A percentile compares a stretch with the other conserved stretches of the same genome.
Evolutionary conservation across 1,140 invertebrate genomes (phyloP).

Genomic region (Bicyclus anynana): DNA sequence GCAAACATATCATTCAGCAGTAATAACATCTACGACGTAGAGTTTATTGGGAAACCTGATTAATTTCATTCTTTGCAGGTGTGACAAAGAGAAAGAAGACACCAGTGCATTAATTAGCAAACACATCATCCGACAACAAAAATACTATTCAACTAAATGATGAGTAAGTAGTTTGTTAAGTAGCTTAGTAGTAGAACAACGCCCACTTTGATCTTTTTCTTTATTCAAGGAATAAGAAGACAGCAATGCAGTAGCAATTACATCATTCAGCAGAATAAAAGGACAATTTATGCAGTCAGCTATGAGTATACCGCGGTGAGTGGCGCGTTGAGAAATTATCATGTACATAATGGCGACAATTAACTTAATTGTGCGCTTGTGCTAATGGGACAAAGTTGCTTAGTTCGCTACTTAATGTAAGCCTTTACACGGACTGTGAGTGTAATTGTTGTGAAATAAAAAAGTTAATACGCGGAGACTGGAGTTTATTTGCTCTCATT

Average conservation of each 20-base stretch:
- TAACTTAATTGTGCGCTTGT: slow-evolving; percentile 34
- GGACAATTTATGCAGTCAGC: slow-evolving; percentile 20
- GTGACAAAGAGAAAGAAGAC: too few relatives aligned
- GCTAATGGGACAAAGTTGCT: slow-evolving; percentile 35
- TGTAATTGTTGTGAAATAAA: background rate
- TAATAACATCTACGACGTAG: too few relatives aligned
- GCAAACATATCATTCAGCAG: too few relatives aligned
- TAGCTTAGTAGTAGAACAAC: too few relatives aligned
- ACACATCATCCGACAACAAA: too few relatives aligned
- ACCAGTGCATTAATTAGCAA: too few relatives aligned
- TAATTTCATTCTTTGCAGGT: too few relatives aligned
- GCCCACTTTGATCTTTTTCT: background rate
- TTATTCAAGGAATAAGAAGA: slow-evolving; percentile 1
- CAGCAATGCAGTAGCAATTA: slow-evolving; percentile 12
- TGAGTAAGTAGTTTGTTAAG: too few relatives aligned
- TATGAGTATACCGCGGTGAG: slow-evolving; percentile 12
- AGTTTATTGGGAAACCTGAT: too few relatives aligned
- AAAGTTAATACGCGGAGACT: background rate
- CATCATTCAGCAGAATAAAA: slow-evolving; percentile 23
- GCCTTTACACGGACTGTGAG: background rate
- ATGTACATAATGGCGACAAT: slow-evolving; percentile 33
- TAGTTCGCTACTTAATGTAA: slow-evolving; percentile 12
- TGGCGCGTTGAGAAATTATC: slow-evolving; percentile 32
- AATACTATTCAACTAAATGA: too few relatives aligned
- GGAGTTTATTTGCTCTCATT: background rate